Conservation (phyloP, 2,113 vertebrate genomes). For the Mirza zaza region DNA sequence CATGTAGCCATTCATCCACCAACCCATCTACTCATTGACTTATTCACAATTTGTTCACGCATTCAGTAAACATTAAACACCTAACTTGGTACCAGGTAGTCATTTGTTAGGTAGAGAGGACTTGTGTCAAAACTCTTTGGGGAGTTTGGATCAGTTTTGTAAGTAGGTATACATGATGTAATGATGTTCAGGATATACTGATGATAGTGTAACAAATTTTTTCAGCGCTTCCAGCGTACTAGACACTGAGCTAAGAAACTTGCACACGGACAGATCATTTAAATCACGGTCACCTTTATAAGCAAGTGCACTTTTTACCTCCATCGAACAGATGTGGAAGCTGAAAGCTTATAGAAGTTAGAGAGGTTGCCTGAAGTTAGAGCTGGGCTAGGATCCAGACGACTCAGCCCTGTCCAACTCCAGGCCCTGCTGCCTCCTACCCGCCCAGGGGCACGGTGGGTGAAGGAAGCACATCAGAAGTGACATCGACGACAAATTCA, state of each 20-base stretch:
- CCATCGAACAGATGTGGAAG: background rate
- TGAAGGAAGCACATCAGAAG: background rate
- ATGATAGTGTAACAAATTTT: background rate
- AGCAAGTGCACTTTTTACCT: too few species aligned
- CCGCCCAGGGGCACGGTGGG: rapidly evolving
- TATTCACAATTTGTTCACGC: too few species aligned
- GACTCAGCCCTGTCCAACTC: too few species aligned
- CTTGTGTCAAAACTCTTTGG: background rate
- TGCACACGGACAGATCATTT: background rate
- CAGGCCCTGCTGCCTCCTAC: too few species aligned
- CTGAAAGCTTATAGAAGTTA: background rate
- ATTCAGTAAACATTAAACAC: background rate
- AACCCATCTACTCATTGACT: background rate
- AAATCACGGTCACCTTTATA: background rate
- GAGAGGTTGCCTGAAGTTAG: background rate
- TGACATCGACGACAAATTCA: background rate
- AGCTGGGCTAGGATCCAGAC: background rate
- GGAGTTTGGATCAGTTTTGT: background rate
- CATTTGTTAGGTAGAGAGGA: background rate
- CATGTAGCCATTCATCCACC: background rate
- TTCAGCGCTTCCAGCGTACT: background rate
- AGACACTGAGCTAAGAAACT: background rate
- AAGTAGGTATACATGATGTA: background rate
- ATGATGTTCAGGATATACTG: background rate
- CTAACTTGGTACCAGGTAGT: background rate